phyloP scores from a whole-genome alignment of 2,113 vertebrate genomes.

The Corythornis cristatus region DNA sequence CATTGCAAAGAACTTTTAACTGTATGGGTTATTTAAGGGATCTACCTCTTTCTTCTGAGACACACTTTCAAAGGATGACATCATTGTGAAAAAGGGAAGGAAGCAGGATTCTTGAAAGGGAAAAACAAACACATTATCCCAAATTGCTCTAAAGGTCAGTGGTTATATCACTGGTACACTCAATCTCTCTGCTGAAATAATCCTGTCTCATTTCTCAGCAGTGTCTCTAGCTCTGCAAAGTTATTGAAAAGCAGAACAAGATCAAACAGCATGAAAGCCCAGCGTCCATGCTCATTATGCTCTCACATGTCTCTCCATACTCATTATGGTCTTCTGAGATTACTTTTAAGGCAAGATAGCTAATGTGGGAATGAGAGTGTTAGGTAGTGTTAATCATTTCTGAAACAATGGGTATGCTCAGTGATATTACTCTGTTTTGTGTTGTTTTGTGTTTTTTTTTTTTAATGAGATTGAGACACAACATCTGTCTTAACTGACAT shows the following conservation, averaged over 20 bases:
- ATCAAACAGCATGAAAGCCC: neutral
- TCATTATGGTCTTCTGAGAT: neutral
- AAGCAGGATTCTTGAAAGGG: neutral
- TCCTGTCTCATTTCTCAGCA: neutral
- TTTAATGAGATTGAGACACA: neutral
- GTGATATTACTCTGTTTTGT: neutral
- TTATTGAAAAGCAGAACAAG: neutral
- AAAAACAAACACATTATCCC: neutral
- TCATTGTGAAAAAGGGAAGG: neutral
- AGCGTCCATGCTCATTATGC: neutral
- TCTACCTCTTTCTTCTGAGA: neutral
- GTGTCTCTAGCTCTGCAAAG: neutral
- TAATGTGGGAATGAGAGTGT: neutral
- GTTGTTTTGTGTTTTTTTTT: neutral
- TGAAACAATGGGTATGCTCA: neutral
- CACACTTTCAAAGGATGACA: neutral
- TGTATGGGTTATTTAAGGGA: neutral
- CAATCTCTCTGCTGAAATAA: neutral
- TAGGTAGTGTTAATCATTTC: neutral
- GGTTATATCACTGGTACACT: rapidly evolving
- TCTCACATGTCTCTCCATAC: neutral
- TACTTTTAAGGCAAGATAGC: neutral
- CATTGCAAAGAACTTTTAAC: neutral
- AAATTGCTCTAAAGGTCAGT: neutral
- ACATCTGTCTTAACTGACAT: neutral